Percentiles rank a stretch among this genome's conserved stretches.
Evolutionary conservation across 2,113 vertebrate species (phyloP).

Genomic region (Syngnathus scovelli): DNA sequence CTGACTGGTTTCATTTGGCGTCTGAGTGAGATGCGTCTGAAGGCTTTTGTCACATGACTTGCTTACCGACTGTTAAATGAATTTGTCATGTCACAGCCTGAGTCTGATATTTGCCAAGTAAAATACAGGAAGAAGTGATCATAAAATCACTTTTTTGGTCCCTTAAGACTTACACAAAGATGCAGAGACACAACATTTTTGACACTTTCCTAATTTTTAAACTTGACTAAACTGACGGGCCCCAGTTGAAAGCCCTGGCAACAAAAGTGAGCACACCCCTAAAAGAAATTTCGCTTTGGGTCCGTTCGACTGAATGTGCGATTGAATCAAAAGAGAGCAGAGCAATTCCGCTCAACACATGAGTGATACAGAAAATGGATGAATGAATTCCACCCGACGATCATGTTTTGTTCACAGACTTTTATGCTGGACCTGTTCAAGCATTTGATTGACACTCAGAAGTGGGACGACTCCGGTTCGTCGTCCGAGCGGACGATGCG

Average conservation of each 20-base stretch:
- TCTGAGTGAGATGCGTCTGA: background rate
- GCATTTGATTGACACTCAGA: slow-evolving; percentile 78
- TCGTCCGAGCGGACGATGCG: slow-evolving; percentile 76
- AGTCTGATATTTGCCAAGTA: too few relatives aligned
- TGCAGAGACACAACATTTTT: too few relatives aligned
- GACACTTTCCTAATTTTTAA: too few relatives aligned
- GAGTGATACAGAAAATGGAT: too few relatives aligned
- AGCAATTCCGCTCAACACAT: too few relatives aligned
- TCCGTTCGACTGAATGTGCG: background rate
- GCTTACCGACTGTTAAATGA: background rate
- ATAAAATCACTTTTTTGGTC: too few relatives aligned
- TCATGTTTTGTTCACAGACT: slow-evolving; percentile 53
- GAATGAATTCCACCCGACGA: background rate
- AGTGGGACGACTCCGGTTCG: slow-evolving; percentile 79
- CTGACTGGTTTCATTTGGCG: background rate
- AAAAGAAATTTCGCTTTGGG: background rate
- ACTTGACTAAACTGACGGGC: too few relatives aligned
- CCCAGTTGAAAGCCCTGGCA: background rate
- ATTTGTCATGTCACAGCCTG: background rate
- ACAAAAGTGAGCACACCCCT: background rate
- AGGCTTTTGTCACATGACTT: background rate
- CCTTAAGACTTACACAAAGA: too few relatives aligned
- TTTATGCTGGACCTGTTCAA: slow-evolving; percentile 79
- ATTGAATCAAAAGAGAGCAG: background rate
- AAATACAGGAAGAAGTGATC: too few relatives aligned